Evolutionary conservation across 2,797 vertebrate species (phyloP).

Genomic region (Neoniphon sammara): DNA sequence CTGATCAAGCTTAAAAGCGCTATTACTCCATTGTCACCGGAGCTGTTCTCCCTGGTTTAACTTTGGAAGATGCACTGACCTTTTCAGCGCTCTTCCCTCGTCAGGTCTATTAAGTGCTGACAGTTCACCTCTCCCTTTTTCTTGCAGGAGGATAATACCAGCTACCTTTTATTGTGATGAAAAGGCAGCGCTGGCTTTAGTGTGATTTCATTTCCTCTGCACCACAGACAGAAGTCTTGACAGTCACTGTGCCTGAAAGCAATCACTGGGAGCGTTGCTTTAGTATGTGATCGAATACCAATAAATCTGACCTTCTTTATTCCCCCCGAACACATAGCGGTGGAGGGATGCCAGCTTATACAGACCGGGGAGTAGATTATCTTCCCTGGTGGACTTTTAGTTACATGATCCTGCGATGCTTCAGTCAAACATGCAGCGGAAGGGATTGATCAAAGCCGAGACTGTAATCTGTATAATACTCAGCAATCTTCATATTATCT

Average conservation of each 20-base stretch:
- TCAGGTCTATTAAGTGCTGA: slow-evolving; percentile 67
- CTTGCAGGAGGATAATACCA: slow-evolving; percentile 54
- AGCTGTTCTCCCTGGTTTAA: slow-evolving; percentile 68
- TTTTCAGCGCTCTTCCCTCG: slow-evolving; percentile 71
- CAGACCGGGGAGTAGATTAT: slow-evolving; percentile 59
- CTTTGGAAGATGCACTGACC: slow-evolving; percentile 72
- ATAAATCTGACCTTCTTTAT: slow-evolving; percentile 62
- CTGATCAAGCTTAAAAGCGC: slow-evolving; percentile 71
- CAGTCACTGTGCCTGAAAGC: slow-evolving; percentile 64
- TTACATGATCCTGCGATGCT: slow-evolving; percentile 45
- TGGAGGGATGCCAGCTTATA: slow-evolving; percentile 46
- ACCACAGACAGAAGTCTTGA: slow-evolving; percentile 43
- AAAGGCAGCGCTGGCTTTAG: slow-evolving; percentile 48
- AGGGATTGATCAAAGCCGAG: slow-evolving; percentile 54
- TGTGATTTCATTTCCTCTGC: slow-evolving; percentile 60
- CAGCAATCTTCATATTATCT: slow-evolving; percentile 26
- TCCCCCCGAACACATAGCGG: slow-evolving; percentile 40
- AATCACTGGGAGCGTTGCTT: slow-evolving; percentile 62
- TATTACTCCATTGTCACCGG: slow-evolving; percentile 68
- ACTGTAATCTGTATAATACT: slow-evolving; percentile 35
- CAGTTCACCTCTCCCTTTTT: slow-evolving; percentile 60
- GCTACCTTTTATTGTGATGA: slow-evolving; percentile 54
- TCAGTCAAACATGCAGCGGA: slow-evolving; percentile 45
- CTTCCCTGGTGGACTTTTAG: slow-evolving; percentile 49
- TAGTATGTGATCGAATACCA: slow-evolving; percentile 66